Conservation (phyloP, 1,140 invertebrate species). For the Drosophila nigromelanica region DNA sequence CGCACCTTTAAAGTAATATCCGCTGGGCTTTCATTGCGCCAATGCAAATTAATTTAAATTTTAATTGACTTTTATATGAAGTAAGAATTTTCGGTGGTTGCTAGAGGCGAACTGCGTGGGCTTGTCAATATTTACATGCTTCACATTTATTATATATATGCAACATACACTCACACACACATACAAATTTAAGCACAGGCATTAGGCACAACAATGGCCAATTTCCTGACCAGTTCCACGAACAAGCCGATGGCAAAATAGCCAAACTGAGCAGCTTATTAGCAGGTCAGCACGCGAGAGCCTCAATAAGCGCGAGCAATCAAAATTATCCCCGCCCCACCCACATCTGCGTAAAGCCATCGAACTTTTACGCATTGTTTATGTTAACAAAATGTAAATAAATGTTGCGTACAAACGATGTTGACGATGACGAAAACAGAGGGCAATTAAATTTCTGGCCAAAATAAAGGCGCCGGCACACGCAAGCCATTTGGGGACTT, state of each 20-base stretch:
- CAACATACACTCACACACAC: not conserved
- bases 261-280: conserved; percentile 68
- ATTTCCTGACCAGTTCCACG: conserved; percentile 59
- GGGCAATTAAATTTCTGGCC: conserved; percentile 73
- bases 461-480: conserved; percentile 61
- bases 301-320: conserved; percentile 62
- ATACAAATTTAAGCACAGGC: conserved; percentile 56
- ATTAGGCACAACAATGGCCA: conserved; percentile 76
- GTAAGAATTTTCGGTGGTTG: conserved; percentile 22
- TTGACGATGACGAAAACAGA: conserved; percentile 69
- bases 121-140: conserved; percentile 76
- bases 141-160: conserved; percentile 72
- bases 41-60: conserved; percentile 67
- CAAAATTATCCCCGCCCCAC: conserved; percentile 57
- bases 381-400: conserved; percentile 83
- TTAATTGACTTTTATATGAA: conserved; percentile 64
- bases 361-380: conserved; percentile 82
- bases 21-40: conserved; percentile 28
- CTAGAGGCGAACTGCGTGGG: conserved; percentile 22
- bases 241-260: conserved; percentile 22
- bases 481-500: conserved; percentile 37
- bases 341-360: conserved; percentile 53
- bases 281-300: conserved; percentile 63
- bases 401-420: conserved; percentile 79
- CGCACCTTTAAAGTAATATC: conserved; percentile 40